Percentiles rank a stretch among this genome's conserved stretches.
phyloP scores from a whole-genome alignment of 23 tunicate species.

The Phallusia fumigata region DNA sequence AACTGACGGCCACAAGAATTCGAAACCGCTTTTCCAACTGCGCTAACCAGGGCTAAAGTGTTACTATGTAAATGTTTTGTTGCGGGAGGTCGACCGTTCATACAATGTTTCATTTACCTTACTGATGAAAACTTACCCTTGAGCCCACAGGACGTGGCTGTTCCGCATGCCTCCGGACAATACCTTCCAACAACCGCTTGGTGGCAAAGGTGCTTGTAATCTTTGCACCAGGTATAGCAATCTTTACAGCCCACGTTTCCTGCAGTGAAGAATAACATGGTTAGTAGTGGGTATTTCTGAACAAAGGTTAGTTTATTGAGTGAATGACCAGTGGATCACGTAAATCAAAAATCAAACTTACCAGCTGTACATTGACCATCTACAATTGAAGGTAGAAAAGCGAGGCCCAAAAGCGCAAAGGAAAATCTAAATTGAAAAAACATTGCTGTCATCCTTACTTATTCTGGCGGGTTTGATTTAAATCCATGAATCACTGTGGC shows the following conservation, averaged over 20 bases:
- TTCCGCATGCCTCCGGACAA: constrained; percentile 1
- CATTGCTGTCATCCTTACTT: no score
- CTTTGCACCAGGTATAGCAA: constrained; percentile 23
- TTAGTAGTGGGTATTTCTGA: no score
- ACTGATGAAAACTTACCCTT: not conserved
- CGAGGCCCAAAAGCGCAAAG: not conserved
- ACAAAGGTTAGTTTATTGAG: no score
- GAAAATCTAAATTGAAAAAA: not conserved
- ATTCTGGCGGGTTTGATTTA: no score
- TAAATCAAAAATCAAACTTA: not conserved
- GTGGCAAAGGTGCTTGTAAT: not conserved
- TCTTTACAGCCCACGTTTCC: constrained; percentile 8
- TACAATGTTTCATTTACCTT: not conserved
- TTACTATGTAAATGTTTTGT: no score
- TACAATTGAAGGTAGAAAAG: not conserved
- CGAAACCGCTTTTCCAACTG: no score
- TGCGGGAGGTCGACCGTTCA: no score
- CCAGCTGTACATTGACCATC: not conserved
- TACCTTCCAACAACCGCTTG: not conserved
- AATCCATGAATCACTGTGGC: no score
- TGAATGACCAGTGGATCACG: not conserved
- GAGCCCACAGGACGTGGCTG: not conserved
- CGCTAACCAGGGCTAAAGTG: no score
- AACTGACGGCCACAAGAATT: no score
- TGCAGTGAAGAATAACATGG: not conserved